Evolutionary conservation across 1,140 invertebrate species (phyloP), one percentile per base, ranked within the genome.

Genomic region (Eupeodes corollae): DNA sequence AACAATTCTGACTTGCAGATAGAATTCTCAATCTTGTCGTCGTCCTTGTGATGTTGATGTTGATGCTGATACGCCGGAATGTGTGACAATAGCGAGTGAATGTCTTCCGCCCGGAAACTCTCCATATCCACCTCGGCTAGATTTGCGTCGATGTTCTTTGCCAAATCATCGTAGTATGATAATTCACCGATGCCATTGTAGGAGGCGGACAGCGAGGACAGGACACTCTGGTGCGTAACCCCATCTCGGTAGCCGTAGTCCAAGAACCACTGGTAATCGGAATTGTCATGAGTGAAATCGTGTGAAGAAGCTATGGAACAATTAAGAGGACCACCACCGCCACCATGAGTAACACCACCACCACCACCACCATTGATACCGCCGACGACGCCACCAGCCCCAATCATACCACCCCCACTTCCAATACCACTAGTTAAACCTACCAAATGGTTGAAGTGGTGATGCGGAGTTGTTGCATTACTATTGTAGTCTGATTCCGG

Each of bases 101-200:
- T 93, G 61, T 94, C 89, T 69, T 91, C 84, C 9, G 86, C 88
- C 51, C 82, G 79, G 71, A 91, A 93, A 63, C 88, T 88, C 69
- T 94, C 90, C 84, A 94, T 94, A 67, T 93, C 91, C 31, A 91
- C 89, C 71, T 93, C 87, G 19, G 91, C 91, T 53, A 94, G 75
- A 68, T 92, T 92, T 46, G 88, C 88, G 71, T 94, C 91, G 61
- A 92, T 73, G 65, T 92, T 88, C 59, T 86, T 79, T 34, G 88
- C 81, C 51, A 91, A 69, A 58, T 87, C 87, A 61, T 91, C 88
- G 62, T 91, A 91, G 55, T 84, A 84, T 15, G 74, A 74, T 47
- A 84, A 69, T 56, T 83, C 80, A 50, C 83, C 80, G 57, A 77
- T 73, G 44, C 80, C 79, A 60, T 82, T 82, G 61, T 87, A 86